A percentile compares a stretch with the other conserved stretches of the same genome.
Evolutionary conservation across 35 echinoderm and acorn worm species (phyloP).

Genomic region (Nesometra sesokonis): DNA sequence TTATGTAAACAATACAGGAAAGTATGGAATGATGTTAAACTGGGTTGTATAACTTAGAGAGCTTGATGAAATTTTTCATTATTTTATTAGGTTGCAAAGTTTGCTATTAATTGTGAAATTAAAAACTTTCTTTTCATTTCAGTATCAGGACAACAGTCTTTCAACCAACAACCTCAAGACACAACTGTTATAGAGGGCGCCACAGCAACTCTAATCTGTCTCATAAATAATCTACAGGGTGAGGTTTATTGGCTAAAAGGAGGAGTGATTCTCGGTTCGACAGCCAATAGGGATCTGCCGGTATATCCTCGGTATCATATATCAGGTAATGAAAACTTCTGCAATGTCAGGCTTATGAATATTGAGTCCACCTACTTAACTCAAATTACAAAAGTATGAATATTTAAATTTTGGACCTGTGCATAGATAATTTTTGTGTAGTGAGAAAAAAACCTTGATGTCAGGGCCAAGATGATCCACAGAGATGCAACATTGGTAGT

Average conservation of each 20-base stretch:
- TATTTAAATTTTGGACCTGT: too few relatives aligned
- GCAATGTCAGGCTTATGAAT: too few relatives aligned
- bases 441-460: too few relatives aligned
- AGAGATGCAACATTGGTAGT: neutral
- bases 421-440: too few relatives aligned
- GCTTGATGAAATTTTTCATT: too few relatives aligned
- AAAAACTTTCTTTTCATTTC: conserved; percentile 1
- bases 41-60: too few relatives aligned
- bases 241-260: conserved; percentile 36
- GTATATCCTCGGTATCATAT: conserved; percentile 61
- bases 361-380: too few relatives aligned
- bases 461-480: neutral
- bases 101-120: too few relatives aligned
- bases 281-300: conserved; percentile 27
- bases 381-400: too few relatives aligned
- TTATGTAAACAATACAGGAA: too few relatives aligned
- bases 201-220: conserved; percentile 47
- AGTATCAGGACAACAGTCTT: conserved; percentile 56
- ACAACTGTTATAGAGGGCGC: conserved; percentile 65
- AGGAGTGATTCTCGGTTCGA: conserved; percentile 20
- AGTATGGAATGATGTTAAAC: too few relatives aligned
- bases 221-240: conserved; percentile 34
- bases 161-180: conserved; percentile 42
- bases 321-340: conserved; percentile 27
- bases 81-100: too few relatives aligned